A percentile compares a stretch with the other conserved stretches of the same genome.
These are phyloP conservation scores for Thymelicus lineola DNA, from an alignment of 2,888 invertebrate genomes.

Conservation along the genomic window DNA sequence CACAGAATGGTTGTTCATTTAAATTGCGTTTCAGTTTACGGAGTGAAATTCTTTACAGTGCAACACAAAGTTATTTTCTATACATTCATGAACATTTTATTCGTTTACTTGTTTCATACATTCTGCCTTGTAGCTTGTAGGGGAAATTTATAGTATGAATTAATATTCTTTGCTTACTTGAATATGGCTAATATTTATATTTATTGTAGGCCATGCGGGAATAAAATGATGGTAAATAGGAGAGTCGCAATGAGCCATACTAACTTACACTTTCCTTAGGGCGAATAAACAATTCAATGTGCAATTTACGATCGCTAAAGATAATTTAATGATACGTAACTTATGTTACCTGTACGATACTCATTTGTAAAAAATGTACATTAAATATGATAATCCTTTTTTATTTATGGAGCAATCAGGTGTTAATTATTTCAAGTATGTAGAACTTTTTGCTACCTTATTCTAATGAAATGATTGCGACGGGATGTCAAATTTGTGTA, in stretches of 20 bases:
- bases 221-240: background rate
- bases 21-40: too few species aligned
- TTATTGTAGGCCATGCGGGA: background rate
- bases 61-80: background rate
- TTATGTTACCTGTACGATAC: background rate
- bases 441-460: too few species aligned
- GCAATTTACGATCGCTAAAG: background rate
- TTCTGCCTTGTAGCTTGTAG: background rate
- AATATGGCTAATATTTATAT: background rate
- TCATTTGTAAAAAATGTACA: background rate
- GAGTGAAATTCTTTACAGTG: background rate
- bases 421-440: too few species aligned
- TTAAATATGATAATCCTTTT: background rate
- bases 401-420: too few species aligned
- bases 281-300: background rate
- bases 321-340: background rate
- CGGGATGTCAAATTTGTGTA: too few species aligned
- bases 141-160: background rate
- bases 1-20: too few species aligned
- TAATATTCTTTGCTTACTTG: background rate
- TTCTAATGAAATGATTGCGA: too few species aligned
- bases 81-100: background rate
- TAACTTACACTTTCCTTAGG: background rate
- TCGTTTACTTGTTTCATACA: background rate
- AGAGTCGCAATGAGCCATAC: background rate